Evolutionary conservation across 1,140 invertebrate species (phyloP).

Genomic region (Drosophila prosaltans): DNA sequence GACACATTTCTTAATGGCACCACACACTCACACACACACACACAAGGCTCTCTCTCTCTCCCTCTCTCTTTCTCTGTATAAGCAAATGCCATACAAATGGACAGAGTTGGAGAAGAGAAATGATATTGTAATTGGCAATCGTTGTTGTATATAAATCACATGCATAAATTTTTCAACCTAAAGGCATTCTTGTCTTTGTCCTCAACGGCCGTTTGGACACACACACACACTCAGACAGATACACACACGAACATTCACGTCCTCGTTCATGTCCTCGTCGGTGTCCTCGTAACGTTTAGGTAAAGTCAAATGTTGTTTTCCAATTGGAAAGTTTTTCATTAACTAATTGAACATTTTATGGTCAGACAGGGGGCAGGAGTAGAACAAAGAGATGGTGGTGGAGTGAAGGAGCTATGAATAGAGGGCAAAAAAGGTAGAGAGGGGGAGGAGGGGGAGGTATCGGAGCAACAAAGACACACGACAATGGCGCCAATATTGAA

Average conservation of each 20-base stretch:
- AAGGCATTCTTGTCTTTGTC: conserved; percentile 50
- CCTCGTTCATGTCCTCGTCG: neutral
- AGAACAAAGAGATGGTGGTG: neutral
- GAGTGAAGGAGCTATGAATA: neutral
- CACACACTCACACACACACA: conserved; percentile 47
- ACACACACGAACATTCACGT: no score
- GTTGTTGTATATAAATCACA: conserved; percentile 79
- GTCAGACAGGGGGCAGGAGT: conserved; percentile 21
- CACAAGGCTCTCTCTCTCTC: neutral
- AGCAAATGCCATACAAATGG: conserved; percentile 34
- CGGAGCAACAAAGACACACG: conserved; percentile 12
- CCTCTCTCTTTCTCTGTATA: neutral
- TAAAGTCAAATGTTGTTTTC: conserved; percentile 73
- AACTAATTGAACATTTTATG: conserved; percentile 82
- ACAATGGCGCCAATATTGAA: conserved; percentile 75
- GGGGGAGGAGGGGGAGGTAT: no score
- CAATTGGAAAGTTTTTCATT: conserved; percentile 81
- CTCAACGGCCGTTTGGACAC: neutral
- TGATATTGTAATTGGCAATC: conserved; percentile 81
- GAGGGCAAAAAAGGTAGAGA: no score
- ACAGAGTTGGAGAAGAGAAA: conserved; percentile 60
- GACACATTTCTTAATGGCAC: conserved; percentile 79
- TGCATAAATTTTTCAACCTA: conserved; percentile 71
- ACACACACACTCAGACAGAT: no score
- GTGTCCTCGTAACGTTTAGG: conserved; percentile 46